These are phyloP conservation scores for Butastur rufipennis DNA, from an alignment of 2,113 vertebrate species.

Conservation along the genomic window DNA sequence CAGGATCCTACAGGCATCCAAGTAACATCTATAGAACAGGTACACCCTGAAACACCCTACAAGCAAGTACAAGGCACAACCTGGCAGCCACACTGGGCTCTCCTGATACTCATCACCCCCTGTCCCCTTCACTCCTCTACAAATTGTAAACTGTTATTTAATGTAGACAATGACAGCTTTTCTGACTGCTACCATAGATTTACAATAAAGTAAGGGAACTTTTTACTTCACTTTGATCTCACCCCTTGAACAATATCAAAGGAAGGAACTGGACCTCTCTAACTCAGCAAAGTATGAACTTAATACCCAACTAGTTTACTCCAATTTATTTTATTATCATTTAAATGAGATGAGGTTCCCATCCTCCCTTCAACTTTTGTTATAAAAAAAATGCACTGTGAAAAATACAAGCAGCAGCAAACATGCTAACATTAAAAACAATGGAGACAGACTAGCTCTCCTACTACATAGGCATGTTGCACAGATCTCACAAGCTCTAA, in stretches of 20 bases:
- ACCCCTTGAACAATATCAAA: background rate
- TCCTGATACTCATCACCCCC: background rate
- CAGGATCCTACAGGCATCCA: background rate
- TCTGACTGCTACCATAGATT: background rate
- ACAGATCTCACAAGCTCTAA: background rate
- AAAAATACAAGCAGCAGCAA: background rate
- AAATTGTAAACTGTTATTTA: background rate
- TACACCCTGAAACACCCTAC: background rate
- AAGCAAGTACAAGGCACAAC: background rate
- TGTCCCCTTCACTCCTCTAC: background rate
- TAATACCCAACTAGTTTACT: background rate
- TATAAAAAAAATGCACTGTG: background rate
- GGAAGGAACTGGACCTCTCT: background rate
- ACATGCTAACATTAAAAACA: background rate
- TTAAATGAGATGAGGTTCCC: background rate
- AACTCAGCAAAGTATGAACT: background rate
- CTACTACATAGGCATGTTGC: fast-evolving
- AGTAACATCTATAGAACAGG: background rate
- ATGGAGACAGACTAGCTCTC: fast-evolving
- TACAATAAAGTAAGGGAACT: background rate
- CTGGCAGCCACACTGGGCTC: background rate
- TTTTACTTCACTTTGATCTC: background rate
- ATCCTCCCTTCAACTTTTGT: background rate
- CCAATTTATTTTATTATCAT: background rate
- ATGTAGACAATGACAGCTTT: background rate